Base-by-base conservation (phyloP, 2,888 invertebrate species). In the Blastobasis lacticolella region DNA sequence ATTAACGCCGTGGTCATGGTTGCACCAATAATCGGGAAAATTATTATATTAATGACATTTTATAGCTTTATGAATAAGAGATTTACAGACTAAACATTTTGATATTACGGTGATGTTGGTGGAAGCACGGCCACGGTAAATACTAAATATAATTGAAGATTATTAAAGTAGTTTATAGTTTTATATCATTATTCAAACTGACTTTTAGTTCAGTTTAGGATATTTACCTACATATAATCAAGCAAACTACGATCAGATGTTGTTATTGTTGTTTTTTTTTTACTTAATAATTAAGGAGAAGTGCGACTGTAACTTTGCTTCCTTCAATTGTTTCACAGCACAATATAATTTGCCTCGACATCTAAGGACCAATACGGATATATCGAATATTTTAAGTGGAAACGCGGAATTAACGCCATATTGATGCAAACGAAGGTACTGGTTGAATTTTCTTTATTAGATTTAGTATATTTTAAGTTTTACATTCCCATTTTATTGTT, bases 401-500 rank as follows among this genome's bases (percentile, higher is more conserved):
- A 56, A 56, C 49, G 45, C 50, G 52, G 50, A 47, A 46, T 43
- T 54, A 50, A 49, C 53, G 50, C 47, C 38, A 44, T 54, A 56
- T 58, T 61, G 62, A 61, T 56, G 54, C 61, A 61, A 64, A 58
- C 50, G 58, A 62, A 54, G 58, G 58, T 63, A 65, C 59, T 57
- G 57, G 57, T 56, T 48, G 48, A 55, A 54, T 57, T 54, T 55
- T 48, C 51, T 52, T 54, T 50, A 44, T 56, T 69, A 67, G 62
- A 45, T 58, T 23, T 23, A 23, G 23, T 23, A 23, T 23, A 23
- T 58, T 57, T 55, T 77, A 74, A 67, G 68, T 67, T 78, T 69
- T 66, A 80, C 80, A 81, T 81, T 81, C 80, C 80, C 69, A 62
- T 65, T 57, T 60, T 68, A 62, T 64, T 55, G 64, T 60, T 59